Conservation (phyloP, 2,797 vertebrate species). For the Chrysocyon brachyurus region DNA sequence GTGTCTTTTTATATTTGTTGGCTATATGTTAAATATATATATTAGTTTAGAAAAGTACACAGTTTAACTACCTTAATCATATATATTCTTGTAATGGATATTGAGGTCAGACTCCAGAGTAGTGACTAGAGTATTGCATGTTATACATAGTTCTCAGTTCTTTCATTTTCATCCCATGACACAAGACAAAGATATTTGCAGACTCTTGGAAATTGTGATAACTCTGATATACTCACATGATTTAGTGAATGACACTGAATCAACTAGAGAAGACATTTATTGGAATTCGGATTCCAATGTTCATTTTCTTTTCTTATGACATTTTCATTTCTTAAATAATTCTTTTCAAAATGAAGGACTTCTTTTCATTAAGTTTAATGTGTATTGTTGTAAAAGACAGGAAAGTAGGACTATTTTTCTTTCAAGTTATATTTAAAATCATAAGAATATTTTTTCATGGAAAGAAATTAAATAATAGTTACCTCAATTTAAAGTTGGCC, state of each 20-base stretch:
- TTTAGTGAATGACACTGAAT: conserved; percentile 42
- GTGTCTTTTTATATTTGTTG: not conserved
- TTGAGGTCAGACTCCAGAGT: not conserved
- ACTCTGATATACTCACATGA: conserved; percentile 11
- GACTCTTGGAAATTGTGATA: conserved; percentile 28
- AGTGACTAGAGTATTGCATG: not conserved
- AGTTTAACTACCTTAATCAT: conserved; percentile 29
- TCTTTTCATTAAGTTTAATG: conserved; percentile 45
- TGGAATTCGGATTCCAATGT: conserved; percentile 59
- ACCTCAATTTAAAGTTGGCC: not conserved
- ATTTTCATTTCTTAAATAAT: conserved; percentile 71
- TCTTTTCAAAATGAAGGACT: conserved; percentile 56
- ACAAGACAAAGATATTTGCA: conserved; percentile 22
- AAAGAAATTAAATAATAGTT: conserved; percentile 47
- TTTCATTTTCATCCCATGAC: conserved; percentile 33
- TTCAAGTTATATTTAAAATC: conserved; percentile 20
- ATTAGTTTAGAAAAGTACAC: conserved; percentile 19
- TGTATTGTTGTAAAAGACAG: conserved; percentile 53
- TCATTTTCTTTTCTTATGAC: conserved; percentile 64
- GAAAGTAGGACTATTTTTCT: not conserved
- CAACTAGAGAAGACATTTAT: conserved; percentile 52
- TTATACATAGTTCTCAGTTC: not conserved
- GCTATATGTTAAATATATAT: not conserved
- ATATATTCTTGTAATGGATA: not conserved
- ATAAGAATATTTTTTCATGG: conserved; percentile 21